Evolutionary conservation across 2,113 vertebrate species (phyloP).

Genomic region (Microtus oregoni): DNA sequence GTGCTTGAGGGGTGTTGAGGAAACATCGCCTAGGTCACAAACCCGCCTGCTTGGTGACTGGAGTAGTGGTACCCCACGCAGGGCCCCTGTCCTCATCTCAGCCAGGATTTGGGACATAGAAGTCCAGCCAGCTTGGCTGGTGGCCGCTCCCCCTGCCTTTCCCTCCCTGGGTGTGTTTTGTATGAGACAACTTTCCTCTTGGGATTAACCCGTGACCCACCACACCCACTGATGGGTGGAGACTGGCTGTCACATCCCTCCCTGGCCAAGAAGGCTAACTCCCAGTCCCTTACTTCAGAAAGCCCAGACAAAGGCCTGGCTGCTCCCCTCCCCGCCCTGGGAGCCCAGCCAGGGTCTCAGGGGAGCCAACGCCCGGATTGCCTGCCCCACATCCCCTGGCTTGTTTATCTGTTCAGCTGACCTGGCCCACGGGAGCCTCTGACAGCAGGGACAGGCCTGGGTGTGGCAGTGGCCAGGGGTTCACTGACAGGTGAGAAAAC

Average conservation of each 20-base stretch:
- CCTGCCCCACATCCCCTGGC: background rate
- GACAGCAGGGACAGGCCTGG: background rate
- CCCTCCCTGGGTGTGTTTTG: conserved; percentile 61
- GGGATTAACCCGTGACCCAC: conserved; percentile 56
- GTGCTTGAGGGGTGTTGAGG: background rate
- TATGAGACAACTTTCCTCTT: background rate
- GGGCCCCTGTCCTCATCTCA: background rate
- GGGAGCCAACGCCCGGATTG: conserved; percentile 57
- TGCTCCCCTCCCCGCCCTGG: conserved; percentile 3
- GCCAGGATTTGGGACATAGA: background rate
- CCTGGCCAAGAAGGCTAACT: background rate
- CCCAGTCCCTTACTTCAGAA: conserved; percentile 55
- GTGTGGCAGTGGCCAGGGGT: conserved; percentile 40
- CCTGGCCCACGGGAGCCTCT: background rate
- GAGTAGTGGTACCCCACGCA: background rate
- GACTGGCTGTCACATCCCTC: background rate
- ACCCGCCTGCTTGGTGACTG: background rate
- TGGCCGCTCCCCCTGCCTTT: background rate
- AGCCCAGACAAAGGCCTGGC: conserved; percentile 62
- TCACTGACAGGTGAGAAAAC: background rate
- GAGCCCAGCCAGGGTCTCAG: conserved; percentile 74
- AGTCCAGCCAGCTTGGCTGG: background rate
- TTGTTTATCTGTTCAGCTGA: conserved; percentile 67
- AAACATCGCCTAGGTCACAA: background rate
- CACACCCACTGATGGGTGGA: conserved; percentile 34